phyloP scores from a whole-genome alignment of 1,140 invertebrate species.

The Helicorthomorpha holstii region DNA sequence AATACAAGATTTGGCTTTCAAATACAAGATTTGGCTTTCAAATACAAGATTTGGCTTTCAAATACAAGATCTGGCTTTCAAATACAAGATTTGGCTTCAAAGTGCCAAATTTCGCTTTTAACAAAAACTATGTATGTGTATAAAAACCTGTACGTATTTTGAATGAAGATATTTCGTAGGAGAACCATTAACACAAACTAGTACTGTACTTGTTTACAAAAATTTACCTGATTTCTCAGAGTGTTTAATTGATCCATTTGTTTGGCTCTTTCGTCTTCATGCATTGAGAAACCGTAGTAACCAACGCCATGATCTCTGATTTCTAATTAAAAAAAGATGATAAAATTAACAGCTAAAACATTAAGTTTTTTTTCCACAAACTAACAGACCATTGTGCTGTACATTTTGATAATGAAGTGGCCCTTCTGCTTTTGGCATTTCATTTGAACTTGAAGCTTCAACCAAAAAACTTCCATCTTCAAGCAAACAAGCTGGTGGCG shows the following conservation, averaged over 20 bases:
- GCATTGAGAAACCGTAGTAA: neutral
- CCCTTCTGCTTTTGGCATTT: neutral
- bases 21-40: too few species aligned
- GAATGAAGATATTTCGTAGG: too few species aligned
- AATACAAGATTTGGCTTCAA: too few species aligned
- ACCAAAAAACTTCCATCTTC: too few species aligned
- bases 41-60: too few species aligned
- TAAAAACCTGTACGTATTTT: too few species aligned
- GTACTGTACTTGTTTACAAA: neutral
- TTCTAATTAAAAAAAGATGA: neutral
- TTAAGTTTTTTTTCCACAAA: neutral
- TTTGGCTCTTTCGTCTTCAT: neutral
- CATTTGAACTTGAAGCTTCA: too few species aligned
- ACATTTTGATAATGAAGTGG: neutral
- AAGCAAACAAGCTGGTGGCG: too few species aligned
- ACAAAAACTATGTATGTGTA: too few species aligned
- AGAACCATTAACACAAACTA: neutral
- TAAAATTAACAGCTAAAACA: neutral
- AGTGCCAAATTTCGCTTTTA: too few species aligned
- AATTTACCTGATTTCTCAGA: neutral
- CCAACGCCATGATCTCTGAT: neutral
- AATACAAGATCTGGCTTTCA: too few species aligned
- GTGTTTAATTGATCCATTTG: neutral
- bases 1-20: too few species aligned
- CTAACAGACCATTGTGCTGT: neutral